Percentiles rank a stretch among this genome's conserved stretches.
These are phyloP conservation scores for Stenolophus ochropezus DNA, from an alignment of 2,888 invertebrate species.

Conservation along the genomic window DNA sequence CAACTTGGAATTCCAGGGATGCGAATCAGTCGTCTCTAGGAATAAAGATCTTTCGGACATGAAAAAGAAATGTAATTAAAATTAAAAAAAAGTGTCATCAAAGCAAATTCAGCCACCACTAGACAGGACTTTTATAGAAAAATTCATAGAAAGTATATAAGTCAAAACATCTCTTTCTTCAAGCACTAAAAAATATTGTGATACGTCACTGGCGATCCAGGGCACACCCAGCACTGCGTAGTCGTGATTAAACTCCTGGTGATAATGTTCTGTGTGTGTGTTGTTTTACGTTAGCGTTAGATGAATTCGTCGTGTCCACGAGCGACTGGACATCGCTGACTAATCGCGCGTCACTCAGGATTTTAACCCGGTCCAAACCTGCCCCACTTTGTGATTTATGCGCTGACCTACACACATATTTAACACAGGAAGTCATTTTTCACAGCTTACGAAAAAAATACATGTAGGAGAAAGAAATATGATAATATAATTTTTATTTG, in stretches of 20 bases:
- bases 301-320: constrained; percentile 49
- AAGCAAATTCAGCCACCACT: too few relatives aligned
- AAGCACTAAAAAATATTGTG: too few relatives aligned
- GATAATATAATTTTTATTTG: too few relatives aligned
- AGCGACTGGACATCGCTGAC: constrained; percentile 37
- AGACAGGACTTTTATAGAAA: too few relatives aligned
- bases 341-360: constrained; percentile 13
- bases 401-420: neutral
- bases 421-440: constrained; percentile 7
- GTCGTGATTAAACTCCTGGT: constrained; percentile 37
- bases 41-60: too few relatives aligned
- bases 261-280: constrained; percentile 29
- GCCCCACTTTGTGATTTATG: constrained; percentile 15
- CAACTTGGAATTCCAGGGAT: too few relatives aligned
- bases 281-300: constrained; percentile 49
- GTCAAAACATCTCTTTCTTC: neutral
- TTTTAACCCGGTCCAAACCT: constrained; percentile 1
- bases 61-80: too few relatives aligned
- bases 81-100: too few relatives aligned
- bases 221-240: constrained; percentile 28
- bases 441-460: neutral
- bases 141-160: too few relatives aligned
- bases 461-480: neutral
- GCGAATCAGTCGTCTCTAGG: too few relatives aligned
- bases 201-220: constrained; percentile 6